A percentile compares a stretch with the other conserved stretches of the same genome.
These are phyloP conservation scores for Nomada fucata DNA, from an alignment of 2,888 invertebrate species.

Conservation along the genomic window DNA sequence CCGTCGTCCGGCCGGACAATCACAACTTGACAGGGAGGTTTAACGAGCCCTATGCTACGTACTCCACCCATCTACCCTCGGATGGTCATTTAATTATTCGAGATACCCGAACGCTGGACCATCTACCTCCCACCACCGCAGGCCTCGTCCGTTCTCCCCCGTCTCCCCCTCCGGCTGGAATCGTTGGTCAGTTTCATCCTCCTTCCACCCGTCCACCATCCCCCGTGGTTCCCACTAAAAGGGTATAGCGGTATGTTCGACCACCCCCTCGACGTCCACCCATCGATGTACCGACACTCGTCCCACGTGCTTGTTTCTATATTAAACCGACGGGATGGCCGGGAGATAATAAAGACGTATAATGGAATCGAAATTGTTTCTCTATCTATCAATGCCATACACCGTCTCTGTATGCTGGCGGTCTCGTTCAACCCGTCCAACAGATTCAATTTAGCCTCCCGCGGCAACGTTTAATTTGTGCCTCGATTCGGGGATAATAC, in stretches of 20 bases:
- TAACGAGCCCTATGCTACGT: slow-evolving; percentile 83
- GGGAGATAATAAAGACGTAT: slow-evolving; percentile 83
- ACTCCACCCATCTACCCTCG: slow-evolving; percentile 74
- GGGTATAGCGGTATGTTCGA: slow-evolving; percentile 46
- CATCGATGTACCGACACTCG: slow-evolving; percentile 66
- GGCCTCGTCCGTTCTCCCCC: slow-evolving; percentile 37
- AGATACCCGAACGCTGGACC: slow-evolving; percentile 79
- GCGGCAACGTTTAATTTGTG: slow-evolving; percentile 79
- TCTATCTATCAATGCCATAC: slow-evolving; percentile 83
- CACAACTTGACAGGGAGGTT: slow-evolving; percentile 84
- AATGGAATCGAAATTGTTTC: slow-evolving; percentile 84
- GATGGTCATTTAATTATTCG: slow-evolving; percentile 84
- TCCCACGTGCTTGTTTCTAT: slow-evolving; percentile 78
- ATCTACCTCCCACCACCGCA: slow-evolving; percentile 69
- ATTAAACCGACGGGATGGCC: slow-evolving; percentile 80
- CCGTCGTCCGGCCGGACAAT: slow-evolving; percentile 80
- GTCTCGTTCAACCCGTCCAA: slow-evolving; percentile 63
- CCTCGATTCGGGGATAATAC: slow-evolving; percentile 75
- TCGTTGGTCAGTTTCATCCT: slow-evolving; percentile 70
- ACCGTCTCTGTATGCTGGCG: slow-evolving; percentile 61
- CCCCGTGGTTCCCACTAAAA: slow-evolving; percentile 57
- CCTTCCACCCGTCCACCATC: slow-evolving; percentile 51
- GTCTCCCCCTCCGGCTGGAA: slow-evolving; percentile 34
- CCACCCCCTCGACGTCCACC: slow-evolving; percentile 42
- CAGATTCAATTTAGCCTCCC: slow-evolving; percentile 78